A percentile compares a stretch with the other conserved stretches of the same genome.
Conservation (phyloP, 2,797 vertebrate genomes). For the Myotis myotis region DNA sequence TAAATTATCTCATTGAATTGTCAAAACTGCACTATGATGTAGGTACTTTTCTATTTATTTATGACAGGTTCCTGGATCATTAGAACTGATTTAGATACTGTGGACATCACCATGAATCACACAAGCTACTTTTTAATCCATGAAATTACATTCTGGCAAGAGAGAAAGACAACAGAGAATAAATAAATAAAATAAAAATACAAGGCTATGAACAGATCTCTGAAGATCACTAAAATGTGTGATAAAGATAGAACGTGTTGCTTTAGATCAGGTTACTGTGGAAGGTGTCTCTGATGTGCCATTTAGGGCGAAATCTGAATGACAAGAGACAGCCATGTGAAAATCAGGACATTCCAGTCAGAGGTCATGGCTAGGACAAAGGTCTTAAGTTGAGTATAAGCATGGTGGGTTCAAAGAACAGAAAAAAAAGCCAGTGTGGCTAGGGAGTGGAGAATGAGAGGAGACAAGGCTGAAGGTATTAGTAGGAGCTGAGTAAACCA, state of each 20-base stretch:
- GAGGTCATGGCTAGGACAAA: neutral
- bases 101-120: neutral
- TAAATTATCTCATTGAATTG: conserved; percentile 11
- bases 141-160: neutral
- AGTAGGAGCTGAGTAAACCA: neutral
- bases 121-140: neutral
- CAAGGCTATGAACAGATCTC: neutral
- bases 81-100: neutral
- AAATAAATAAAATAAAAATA: neutral
- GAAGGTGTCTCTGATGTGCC: neutral
- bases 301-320: neutral
- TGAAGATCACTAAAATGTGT: neutral
- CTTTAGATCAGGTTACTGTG: neutral
- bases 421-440: neutral
- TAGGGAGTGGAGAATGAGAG: neutral
- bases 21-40: neutral
- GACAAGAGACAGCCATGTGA: neutral
- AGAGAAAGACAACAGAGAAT: neutral
- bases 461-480: neutral
- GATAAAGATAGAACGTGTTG: neutral
- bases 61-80: neutral
- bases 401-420: neutral
- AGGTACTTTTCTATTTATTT: neutral
- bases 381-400: neutral
- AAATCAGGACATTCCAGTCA: neutral